Conservation (phyloP, 2,113 vertebrate genomes). For the Larimichthys polyactis region DNA sequence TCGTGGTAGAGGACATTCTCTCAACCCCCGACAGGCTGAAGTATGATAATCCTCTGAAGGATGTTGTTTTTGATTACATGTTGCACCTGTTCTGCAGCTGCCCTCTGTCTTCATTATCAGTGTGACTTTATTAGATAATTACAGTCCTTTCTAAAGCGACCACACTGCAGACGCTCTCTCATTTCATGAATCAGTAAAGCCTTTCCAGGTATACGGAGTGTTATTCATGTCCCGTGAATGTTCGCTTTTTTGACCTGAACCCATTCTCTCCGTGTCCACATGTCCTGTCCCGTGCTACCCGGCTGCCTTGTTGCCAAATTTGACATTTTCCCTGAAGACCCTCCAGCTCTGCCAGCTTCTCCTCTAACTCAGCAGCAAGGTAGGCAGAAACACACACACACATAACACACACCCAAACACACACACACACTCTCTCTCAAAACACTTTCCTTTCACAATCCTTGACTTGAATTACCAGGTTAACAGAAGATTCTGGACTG, state of each 20-base stretch:
- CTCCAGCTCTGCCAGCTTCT: constrained; percentile 84
- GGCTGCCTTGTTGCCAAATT: constrained; percentile 17
- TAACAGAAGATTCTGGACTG: neutral
- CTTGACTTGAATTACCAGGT: constrained; percentile 1
- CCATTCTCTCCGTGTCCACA: constrained; percentile 26
- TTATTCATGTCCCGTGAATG: neutral
- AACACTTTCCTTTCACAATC: neutral
- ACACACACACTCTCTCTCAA: neutral
- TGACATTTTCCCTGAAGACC: constrained; percentile 73
- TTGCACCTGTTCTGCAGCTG: constrained; percentile 14
- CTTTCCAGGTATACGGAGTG: too few relatives aligned
- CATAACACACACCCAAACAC: neutral
- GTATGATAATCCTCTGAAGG: constrained; percentile 16
- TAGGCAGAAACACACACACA: constrained; percentile 42
- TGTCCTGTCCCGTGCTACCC: constrained; percentile 15
- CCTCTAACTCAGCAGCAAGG: constrained; percentile 79
- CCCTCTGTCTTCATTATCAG: neutral
- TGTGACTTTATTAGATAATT: neutral
- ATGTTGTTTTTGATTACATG: neutral
- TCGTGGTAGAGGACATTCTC: neutral
- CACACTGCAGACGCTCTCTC: neutral
- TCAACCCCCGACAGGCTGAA: constrained; percentile 5
- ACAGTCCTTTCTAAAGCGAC: neutral
- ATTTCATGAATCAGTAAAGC: neutral
- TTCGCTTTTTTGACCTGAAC: constrained; percentile 4